Percentiles rank a stretch among this genome's conserved stretches.
These are phyloP conservation scores for Coenobita brevimanus DNA, from an alignment of 1,140 invertebrate genomes.

Conservation along the genomic window DNA sequence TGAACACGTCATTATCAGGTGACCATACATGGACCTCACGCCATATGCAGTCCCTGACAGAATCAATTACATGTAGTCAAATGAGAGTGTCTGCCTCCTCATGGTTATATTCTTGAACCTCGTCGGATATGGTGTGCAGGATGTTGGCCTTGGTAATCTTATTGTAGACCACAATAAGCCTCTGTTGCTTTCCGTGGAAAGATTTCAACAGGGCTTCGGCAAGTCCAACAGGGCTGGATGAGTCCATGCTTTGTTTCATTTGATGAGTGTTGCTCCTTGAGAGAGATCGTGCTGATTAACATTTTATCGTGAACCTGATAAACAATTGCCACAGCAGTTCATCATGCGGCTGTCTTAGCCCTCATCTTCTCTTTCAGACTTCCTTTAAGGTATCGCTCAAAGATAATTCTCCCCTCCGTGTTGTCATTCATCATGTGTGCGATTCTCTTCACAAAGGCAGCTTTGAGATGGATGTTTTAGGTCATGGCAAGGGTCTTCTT, in stretches of 20 bases:
- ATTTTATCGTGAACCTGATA: constrained; percentile 27
- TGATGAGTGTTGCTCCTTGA: constrained; percentile 21
- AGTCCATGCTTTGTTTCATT: constrained; percentile 23
- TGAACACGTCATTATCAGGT: constrained; percentile 3
- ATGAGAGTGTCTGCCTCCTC: constrained; percentile 24
- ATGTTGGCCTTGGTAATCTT: constrained; percentile 26
- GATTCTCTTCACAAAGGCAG: constrained; percentile 30
- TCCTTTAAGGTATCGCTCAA: constrained; percentile 19
- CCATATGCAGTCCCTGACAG: constrained; percentile 22
- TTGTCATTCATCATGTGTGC: constrained; percentile 20
- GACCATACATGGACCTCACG: constrained; percentile 20
- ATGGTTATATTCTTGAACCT: constrained; percentile 24
- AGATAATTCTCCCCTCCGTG: constrained; percentile 9
- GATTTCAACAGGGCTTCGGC: constrained; percentile 20
- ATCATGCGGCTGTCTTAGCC: constrained; percentile 14
- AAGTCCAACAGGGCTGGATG: neutral
- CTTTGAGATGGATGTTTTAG: constrained; percentile 13
- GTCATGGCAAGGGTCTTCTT: constrained; percentile 19
- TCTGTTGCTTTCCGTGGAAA: constrained; percentile 28
- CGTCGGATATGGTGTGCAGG: constrained; percentile 11
- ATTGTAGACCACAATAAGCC: constrained; percentile 30
- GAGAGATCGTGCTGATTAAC: constrained; percentile 13
- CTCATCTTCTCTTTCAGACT: constrained; percentile 17
- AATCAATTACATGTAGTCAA: constrained; percentile 18
- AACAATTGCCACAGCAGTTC: constrained; percentile 14